phyloP scores from a whole-genome alignment of 2,113 vertebrate species.

The Xenus cinereus region DNA sequence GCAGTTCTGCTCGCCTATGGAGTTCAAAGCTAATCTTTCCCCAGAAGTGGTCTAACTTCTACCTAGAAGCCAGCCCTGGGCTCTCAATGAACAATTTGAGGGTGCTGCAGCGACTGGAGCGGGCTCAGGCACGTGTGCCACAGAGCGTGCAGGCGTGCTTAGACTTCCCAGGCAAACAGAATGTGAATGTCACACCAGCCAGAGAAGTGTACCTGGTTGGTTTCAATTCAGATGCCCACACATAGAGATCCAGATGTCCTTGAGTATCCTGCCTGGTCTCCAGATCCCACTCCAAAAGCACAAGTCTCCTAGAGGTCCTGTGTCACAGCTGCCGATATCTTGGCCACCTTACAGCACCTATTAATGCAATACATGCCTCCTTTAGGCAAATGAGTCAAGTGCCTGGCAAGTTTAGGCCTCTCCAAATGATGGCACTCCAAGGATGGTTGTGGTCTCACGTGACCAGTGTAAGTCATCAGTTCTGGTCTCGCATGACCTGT shows the following conservation, averaged over 20 bases:
- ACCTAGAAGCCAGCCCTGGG: neutral
- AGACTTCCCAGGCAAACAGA: neutral
- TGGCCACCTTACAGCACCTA: neutral
- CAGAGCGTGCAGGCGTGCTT: neutral
- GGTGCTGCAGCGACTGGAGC: neutral
- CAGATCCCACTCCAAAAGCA: neutral
- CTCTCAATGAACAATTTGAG: neutral
- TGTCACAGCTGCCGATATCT: neutral
- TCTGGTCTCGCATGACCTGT: neutral
- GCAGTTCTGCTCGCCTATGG: neutral
- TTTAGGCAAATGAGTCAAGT: neutral
- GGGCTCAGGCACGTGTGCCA: neutral
- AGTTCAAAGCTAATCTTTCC: neutral
- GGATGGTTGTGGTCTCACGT: neutral
- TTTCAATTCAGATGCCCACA: neutral
- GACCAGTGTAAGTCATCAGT: neutral
- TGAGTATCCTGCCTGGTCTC: neutral
- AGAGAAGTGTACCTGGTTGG: neutral
- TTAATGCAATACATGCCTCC: neutral
- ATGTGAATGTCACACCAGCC: neutral
- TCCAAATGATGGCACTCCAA: neutral
- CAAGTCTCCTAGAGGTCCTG: neutral
- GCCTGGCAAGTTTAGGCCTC: constrained; percentile 1
- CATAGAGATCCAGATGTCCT: neutral
- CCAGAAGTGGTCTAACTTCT: neutral